Conservation (phyloP, 2,797 vertebrate species). For the Allenopithecus nigroviridis region DNA sequence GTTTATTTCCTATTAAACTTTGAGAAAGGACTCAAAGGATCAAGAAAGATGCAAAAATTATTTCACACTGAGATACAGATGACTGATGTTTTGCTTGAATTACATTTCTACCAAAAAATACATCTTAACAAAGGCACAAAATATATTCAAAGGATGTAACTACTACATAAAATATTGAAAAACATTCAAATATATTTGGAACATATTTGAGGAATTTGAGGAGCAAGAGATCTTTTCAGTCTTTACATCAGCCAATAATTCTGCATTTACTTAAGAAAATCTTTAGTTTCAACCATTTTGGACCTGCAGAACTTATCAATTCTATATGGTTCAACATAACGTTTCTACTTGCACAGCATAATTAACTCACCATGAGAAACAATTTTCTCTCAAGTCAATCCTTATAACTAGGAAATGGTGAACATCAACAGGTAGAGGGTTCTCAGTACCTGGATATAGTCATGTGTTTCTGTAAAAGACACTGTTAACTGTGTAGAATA, state of each 20-base stretch:
- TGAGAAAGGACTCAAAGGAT: neutral
- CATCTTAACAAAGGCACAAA: neutral
- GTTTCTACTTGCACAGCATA: neutral
- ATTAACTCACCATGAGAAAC: neutral
- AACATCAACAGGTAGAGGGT: neutral
- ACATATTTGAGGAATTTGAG: neutral
- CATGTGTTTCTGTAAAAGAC: neutral
- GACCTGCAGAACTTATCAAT: neutral
- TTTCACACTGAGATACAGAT: neutral
- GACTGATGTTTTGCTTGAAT: neutral
- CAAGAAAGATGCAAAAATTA: neutral
- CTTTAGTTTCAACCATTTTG: neutral
- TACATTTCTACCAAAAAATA: neutral
- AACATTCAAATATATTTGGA: neutral
- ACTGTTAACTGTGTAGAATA: neutral
- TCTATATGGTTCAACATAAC: neutral
- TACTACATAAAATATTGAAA: neutral
- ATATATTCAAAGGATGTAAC: neutral
- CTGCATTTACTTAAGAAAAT: neutral
- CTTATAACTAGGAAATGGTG: neutral
- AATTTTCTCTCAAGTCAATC: neutral
- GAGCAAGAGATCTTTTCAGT: neutral
- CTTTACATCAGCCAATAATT: neutral
- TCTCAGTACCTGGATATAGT: neutral
- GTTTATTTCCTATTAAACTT: neutral